Percentiles rank a stretch among this genome's conserved stretches.
Evolutionary conservation across 2,113 vertebrate species (phyloP).

Genomic region (Mormyrus lacerda): DNA sequence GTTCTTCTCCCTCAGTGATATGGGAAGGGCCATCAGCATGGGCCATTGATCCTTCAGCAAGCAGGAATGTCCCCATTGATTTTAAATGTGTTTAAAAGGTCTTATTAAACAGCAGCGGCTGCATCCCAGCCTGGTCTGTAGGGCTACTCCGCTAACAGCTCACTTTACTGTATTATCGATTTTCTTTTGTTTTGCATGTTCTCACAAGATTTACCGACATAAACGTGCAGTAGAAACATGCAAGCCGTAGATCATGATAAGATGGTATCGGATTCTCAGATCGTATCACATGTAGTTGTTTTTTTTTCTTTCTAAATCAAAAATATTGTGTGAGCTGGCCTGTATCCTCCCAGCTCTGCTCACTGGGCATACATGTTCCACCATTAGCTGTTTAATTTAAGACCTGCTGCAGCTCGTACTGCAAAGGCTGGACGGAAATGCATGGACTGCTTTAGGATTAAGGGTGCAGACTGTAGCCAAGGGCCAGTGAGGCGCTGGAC

Average conservation of each 20-base stretch:
- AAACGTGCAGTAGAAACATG: not conserved
- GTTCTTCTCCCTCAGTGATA: conserved; percentile 2
- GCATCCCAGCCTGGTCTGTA: conserved; percentile 6
- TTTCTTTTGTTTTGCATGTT: conserved; percentile 18
- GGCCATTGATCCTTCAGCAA: conserved; percentile 15
- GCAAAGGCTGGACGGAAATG: not conserved
- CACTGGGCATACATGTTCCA: not conserved
- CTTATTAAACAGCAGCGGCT: conserved; percentile 23
- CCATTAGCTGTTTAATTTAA: not conserved
- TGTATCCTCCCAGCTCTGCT: not conserved
- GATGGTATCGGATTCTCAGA: conserved; percentile 5
- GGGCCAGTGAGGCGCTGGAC: conserved; percentile 50
- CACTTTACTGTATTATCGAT: conserved; percentile 26
- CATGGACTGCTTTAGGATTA: conserved; percentile 24
- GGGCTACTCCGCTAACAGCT: conserved; percentile 26
- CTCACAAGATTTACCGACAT: conserved; percentile 15
- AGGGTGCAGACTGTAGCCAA: conserved; percentile 43
- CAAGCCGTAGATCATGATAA: not conserved
- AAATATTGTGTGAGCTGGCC: not conserved
- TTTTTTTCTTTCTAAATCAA: not conserved
- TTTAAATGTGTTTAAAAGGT: conserved; percentile 20
- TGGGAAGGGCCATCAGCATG: not conserved
- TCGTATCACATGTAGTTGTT: not conserved
- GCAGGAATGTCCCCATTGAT: conserved; percentile 17
- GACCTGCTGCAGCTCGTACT: not conserved